Base-by-base conservation (phyloP, 2,797 vertebrate species). In the Melanogrammus aeglefinus region DNA sequence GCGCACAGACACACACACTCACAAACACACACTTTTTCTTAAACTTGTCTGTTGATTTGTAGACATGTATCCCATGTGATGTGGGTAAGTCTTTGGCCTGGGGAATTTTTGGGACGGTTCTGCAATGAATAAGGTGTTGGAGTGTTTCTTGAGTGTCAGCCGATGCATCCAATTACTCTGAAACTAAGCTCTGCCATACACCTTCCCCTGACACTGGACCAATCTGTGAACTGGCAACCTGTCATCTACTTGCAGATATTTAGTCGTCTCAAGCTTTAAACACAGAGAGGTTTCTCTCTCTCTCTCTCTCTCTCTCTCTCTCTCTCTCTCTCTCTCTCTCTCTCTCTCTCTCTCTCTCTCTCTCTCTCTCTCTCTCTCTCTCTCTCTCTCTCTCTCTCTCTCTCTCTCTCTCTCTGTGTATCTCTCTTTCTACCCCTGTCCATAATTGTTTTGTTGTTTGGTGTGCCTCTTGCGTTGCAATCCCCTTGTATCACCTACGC, bases 401-500 rank as follows among this genome's bases (percentile, higher is more conserved):
- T n/a, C 21, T 63, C 57, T 63, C 9, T 29, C 31, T 72, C 31
- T 84, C 44, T 76, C 76, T 76, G 77, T 81, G 77, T 79, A 73
- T 72, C 76, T 78, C 78, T 85, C 76, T 82, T 0, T 6, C 71
- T 78, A 80, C 84, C 82, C 83, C 74, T 9, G 80, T 82, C 81
- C 76, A 13, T 81, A 39, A 76, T 38, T 76, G 76, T 78, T 84
- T 57, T 77, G 79, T 79, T 78, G 66, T 71, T 63, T 73, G 81
- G 75, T 75, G 75, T 75, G 78, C 78, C 80, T 84, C 82, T 33
- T 72, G 76, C 77, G 85, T 86, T 86, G 81, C 86, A 82, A 79
- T 84, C 57, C 77, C 79, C 76, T 84, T 80, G 66, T 81, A 87
- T 92, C 78, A 82, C 90, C 88, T 86, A 82, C 77, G 76, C 75